These are phyloP conservation scores for Catamblyrhynchus diadema DNA, from an alignment of 2,797 vertebrate genomes.

Conservation along the genomic window DNA sequence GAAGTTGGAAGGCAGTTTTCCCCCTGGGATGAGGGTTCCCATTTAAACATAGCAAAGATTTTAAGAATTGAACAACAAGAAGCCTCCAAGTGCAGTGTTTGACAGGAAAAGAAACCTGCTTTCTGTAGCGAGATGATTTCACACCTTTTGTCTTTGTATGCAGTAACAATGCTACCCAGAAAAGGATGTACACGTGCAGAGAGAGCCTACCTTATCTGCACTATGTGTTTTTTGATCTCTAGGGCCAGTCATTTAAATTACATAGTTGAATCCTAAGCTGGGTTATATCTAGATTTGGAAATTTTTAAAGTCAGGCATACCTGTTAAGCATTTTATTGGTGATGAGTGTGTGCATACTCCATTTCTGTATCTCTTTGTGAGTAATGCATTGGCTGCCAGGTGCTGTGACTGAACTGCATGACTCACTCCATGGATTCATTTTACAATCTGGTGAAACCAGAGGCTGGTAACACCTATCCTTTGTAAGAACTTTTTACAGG, in stretches of 20 bases:
- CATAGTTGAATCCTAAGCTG: neutral
- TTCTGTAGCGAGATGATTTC: neutral
- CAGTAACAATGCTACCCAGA: neutral
- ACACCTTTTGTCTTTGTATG: neutral
- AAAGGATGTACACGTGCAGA: neutral
- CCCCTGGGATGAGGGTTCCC: neutral
- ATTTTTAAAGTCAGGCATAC: neutral
- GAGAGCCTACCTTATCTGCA: neutral
- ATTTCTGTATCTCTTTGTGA: slow-evolving; percentile 34
- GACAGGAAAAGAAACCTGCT: neutral
- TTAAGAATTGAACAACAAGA: neutral
- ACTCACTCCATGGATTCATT: slow-evolving; percentile 16
- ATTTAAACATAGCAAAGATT: slow-evolving; percentile 11
- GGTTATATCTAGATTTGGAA: neutral
- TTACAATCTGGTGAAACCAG: slow-evolving; percentile 19
- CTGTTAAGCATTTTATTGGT: slow-evolving; percentile 36
- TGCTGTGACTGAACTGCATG: neutral
- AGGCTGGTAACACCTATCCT: slow-evolving; percentile 18
- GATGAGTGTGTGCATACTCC: neutral
- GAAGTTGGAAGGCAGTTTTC: neutral
- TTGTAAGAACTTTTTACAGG: neutral
- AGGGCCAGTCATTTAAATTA: slow-evolving; percentile 17
- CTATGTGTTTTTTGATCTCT: neutral
- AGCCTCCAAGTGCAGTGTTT: neutral
- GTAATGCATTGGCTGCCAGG: neutral